Evolutionary conservation across 2,888 invertebrate genomes (phyloP), one percentile per base, ranked within the genome.

Genomic region (Galerucella calmariensis): DNA sequence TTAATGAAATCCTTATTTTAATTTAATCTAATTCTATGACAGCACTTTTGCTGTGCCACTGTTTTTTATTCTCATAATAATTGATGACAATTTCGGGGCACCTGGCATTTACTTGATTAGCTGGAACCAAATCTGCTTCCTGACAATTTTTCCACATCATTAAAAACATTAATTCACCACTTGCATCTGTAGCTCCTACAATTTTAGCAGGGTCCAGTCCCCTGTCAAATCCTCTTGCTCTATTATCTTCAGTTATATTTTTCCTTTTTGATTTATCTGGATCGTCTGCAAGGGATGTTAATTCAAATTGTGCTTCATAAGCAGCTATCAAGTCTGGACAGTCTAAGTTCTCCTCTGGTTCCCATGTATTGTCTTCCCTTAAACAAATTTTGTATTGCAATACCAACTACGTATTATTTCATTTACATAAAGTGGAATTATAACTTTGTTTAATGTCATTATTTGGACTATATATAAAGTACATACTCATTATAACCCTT

Each of bases 121-220:
- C 91, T 0, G 90, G 88, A 0, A 93, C 90, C 62, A 93, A 89
- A 80, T 93, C 93, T n/a, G 91, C 88, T 81, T 93, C 92, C 41
- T 89, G 86, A 79, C 92, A 92, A 67, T 88, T 89, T 81, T 89
- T 88, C 97, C 97, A 97, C 89, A 97, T 95, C 84, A 97, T 94
- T 41, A 98, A 89, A 85, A 97, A 97, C 90, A 93, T 95, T 0
- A 97, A 89, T 83, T 94, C 94, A 1, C 96, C 97, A 81, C 92
- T 93, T n/a, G 94, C 94, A 84, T 97, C 93, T 20, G 97, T 97
- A 0, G 95, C 96, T 3, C 97, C 97, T 74, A 97, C 92, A 71
- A 97, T 97, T 87, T 93, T 94, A 75, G 97, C 94, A 41, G 97
- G 93, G 76, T 93, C 92, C 10, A 97, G 87, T 0, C 94, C 93